Evolutionary conservation across 2,888 invertebrate genomes (phyloP).

Genomic region (Spisula subtruncata): DNA sequence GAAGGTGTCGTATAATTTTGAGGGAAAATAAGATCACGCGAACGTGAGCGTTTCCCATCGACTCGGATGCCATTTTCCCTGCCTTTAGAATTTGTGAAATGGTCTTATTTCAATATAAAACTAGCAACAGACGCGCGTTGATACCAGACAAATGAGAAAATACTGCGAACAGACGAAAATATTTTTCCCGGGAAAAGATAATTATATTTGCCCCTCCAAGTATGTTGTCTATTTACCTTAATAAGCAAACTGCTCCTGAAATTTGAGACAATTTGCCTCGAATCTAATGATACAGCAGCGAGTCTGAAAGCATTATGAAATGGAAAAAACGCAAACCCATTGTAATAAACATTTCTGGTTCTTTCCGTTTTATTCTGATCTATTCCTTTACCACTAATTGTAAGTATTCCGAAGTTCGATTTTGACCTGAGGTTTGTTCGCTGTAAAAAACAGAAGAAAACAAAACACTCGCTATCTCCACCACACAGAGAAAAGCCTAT

Average conservation of each 20-base stretch:
- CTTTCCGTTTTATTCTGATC: constrained; percentile 74
- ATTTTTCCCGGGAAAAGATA: constrained; percentile 71
- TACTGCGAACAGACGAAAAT: constrained; percentile 69
- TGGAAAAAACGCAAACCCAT: constrained; percentile 71
- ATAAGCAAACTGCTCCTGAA: constrained; percentile 71
- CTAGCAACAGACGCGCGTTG: constrained; percentile 60
- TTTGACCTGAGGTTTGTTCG: constrained; percentile 39
- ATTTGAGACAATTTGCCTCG: constrained; percentile 65
- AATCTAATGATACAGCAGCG: constrained; percentile 62
- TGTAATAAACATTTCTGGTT: constrained; percentile 73
- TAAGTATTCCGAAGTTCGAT: constrained; percentile 53
- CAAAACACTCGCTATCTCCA: constrained; percentile 48
- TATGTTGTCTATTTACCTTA: constrained; percentile 72
- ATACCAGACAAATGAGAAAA: constrained; percentile 72
- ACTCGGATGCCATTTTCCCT: constrained; percentile 53
- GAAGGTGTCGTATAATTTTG: constrained; percentile 58
- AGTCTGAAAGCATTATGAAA: constrained; percentile 65
- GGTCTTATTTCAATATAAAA: constrained; percentile 60
- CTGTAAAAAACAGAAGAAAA: constrained; percentile 44
- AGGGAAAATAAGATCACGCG: constrained; percentile 63
- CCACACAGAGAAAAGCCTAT: constrained; percentile 47
- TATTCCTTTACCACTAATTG: constrained; percentile 69
- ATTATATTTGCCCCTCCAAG: constrained; percentile 73
- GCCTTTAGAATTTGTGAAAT: constrained; percentile 61
- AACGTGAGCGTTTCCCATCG: constrained; percentile 47